Evolutionary conservation across 2,113 vertebrate species (phyloP).

Genomic region (Fukomys damarensis): DNA sequence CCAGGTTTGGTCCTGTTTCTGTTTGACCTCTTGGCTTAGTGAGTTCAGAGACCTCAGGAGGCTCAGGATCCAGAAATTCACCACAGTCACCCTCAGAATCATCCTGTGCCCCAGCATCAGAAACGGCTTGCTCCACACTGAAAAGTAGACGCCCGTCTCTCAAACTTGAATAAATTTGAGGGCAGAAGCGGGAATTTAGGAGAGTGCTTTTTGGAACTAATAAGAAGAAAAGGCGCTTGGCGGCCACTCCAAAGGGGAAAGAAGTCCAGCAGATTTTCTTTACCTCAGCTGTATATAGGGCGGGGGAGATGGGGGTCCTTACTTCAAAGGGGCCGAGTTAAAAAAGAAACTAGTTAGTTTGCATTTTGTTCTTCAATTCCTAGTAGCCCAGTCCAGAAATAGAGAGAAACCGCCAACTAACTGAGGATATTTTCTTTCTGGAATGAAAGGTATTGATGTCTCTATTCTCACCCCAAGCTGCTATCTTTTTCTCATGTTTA

Average conservation of each 20-base stretch:
- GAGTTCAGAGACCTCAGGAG: constrained; percentile 78
- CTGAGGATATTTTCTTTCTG: not conserved
- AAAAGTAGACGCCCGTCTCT: not conserved
- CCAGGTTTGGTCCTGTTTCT: constrained; percentile 75
- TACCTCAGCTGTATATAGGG: not conserved
- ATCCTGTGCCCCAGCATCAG: constrained; percentile 53
- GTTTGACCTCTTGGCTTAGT: constrained; percentile 63
- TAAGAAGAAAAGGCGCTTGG: not conserved
- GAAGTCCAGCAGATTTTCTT: not conserved
- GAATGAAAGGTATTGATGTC: not conserved
- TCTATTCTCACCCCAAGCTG: not conserved
- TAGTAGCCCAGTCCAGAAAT: not conserved
- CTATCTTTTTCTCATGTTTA: not conserved
- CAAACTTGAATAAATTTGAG: not conserved
- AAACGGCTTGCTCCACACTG: constrained; percentile 63
- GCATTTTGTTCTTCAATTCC: not conserved
- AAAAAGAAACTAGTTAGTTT: not conserved
- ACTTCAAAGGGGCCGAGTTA: not conserved
- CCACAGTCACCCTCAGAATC: constrained; percentile 75
- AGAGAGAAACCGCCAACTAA: not conserved
- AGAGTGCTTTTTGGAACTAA: not conserved
- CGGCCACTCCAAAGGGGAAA: not conserved
- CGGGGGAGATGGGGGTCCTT: not conserved
- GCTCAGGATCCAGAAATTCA: constrained; percentile 67
- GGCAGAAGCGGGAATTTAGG: not conserved